These are phyloP conservation scores for Ochlodes sylvanus DNA, from an alignment of 2,888 invertebrate species.

Conservation along the genomic window DNA sequence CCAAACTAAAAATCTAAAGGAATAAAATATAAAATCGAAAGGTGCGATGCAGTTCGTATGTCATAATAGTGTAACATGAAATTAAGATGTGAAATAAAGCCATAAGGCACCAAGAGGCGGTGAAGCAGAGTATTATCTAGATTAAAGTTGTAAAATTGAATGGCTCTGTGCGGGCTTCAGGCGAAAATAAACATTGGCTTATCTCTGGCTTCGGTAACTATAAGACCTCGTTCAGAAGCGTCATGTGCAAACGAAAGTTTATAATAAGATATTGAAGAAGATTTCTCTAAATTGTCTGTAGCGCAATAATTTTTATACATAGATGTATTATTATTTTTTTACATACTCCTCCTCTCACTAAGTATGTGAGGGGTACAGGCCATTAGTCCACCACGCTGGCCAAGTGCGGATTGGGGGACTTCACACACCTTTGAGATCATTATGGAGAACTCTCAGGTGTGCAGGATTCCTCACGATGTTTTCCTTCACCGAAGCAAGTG, in stretches of 20 bases:
- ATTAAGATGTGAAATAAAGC: conserved; percentile 52
- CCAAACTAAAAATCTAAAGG: too few species aligned
- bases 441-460: too few species aligned
- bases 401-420: too few species aligned
- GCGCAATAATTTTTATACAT: too few species aligned
- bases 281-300: neutral
- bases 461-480: too few species aligned
- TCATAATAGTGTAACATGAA: conserved; percentile 42
- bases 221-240: conserved; percentile 39
- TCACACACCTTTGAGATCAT: too few species aligned
- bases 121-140: conserved; percentile 65
- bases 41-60: conserved; percentile 37
- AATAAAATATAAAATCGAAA: neutral
- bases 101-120: conserved; percentile 62
- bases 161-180: conserved; percentile 68
- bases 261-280: neutral
- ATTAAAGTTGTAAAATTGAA: conserved; percentile 72
- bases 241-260: neutral
- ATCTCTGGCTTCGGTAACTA: conserved; percentile 39
- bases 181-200: conserved; percentile 50
- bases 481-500: too few species aligned
- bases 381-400: too few species aligned
- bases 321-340: too few species aligned
- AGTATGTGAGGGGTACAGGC: too few species aligned
- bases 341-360: too few species aligned